Evolutionary conservation across 1,140 invertebrate species (phyloP), one percentile per base, ranked within the genome.

Genomic region (Popillia japonica): DNA sequence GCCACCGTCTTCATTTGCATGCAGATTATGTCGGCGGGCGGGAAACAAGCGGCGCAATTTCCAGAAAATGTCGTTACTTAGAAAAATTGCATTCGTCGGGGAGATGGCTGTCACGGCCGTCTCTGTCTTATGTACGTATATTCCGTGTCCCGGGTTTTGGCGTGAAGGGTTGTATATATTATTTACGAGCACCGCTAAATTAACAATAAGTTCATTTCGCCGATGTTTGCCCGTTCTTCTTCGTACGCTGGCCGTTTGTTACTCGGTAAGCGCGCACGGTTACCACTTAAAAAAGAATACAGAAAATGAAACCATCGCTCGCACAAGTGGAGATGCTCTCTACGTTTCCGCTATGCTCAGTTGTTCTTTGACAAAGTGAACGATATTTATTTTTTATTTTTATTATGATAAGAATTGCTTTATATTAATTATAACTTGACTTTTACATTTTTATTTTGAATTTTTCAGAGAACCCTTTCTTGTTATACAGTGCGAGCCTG

Each of bases 141-240:
- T 55, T 17, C n/a, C 48, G 48, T n/a, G 14, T 14, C 14, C 14
- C 48, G 48, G 48, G 48, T 17, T 14, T 14, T 17, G 17, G 17
- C 48, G 14, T 44, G 14, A 44, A 44, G 42, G 42, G 42, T 14
- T 44, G 48, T 55, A 55, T 55, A n/a, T 55, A 55, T 55, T 55
- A 55, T 55, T 55, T 55, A 55, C 48, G 48, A 55, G 48, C 48
- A 55, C 17, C 48, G n/a, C 48, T 55, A 55, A 55, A 55, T 55
- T 55, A 55, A 55, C 48, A 55, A 55, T 55, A n/a, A 55, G 48
- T 55, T 55, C 48, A 55, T 55, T 55, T 55, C 48, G 17, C 48
- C 48, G 17, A 55, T 17, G 48, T 17, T 55, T 55, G 48, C 27
- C 27, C 27, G 27, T 34, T 34, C 27, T 34, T 34, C 27, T 34